Evolutionary conservation across 2,797 vertebrate genomes (phyloP), one percentile per base, ranked within the genome.

Genomic region (Ciconia nigra): DNA sequence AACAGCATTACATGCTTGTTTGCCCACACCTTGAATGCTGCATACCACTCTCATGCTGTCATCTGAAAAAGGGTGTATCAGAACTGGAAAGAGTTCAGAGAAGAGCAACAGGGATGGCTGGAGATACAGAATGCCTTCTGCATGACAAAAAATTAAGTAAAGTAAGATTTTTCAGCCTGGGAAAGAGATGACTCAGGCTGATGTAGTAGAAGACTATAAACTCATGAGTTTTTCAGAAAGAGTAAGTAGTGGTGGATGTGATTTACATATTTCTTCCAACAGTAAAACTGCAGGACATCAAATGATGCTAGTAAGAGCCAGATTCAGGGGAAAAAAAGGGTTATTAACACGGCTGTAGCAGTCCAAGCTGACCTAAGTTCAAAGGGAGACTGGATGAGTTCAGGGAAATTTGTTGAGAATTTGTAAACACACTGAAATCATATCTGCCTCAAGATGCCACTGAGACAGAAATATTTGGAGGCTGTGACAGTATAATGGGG

Each of bases 301-400:
- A 57, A 69, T 31, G 29, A 35, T 51, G 9, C 21, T 44, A 55
- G 28, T 54, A 85, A 81, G 14, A 65, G 24, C 7, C 31, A 81
- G 42, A 39, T 42, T 28, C 0, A 1, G 35, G 3, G 14, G 11
- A 11, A 7, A 12, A 24, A 24, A 29, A 10, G 9, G 7, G 13
- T 61, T 77, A 8, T 59, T 78, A 59, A 33, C 13, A 29, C 1
- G 4, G 31, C 10, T 51, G 29, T 73, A 51, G 21, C 39, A 51
- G 54, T 51, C 37, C 61, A 84, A 62, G 29, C 37, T 79, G 55
- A 69, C 67, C 55, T 62, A 83, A 57, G 13, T 51, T 73, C 67
- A 79, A 52, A 84, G 39, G 33, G 9, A 37, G 37, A 39, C 7
- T 26, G 5, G 25, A 57, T 79, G 55, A 84, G 12, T 74, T 74